Percentiles rank a stretch among this genome's conserved stretches.
Conservation (phyloP, 2,797 vertebrate genomes). For the Cuniculus paca region DNA sequence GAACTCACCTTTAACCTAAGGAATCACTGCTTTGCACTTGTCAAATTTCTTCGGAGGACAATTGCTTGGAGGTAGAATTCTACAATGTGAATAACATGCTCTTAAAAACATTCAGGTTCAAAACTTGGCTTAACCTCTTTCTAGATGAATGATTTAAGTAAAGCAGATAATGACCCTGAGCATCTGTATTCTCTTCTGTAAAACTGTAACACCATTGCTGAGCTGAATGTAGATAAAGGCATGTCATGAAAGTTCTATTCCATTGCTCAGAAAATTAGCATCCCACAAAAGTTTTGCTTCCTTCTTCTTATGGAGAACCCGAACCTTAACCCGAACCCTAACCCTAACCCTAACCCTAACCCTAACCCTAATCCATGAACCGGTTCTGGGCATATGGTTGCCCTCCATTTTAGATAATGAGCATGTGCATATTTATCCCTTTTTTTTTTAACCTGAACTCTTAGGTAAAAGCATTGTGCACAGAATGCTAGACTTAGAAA, state of each 20-base stretch:
- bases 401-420: not conserved
- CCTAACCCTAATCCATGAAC: too few species aligned
- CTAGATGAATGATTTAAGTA: slow-evolving; percentile 6
- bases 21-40: not conserved
- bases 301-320: not conserved
- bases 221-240: not conserved
- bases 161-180: not conserved
- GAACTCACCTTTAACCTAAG: not conserved
- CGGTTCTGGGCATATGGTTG: not conserved
- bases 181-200: not conserved
- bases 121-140: not conserved
- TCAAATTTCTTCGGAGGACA: not conserved
- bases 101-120: not conserved
- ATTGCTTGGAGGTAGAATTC: not conserved
- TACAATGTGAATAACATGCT: not conserved
- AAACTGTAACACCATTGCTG: not conserved
- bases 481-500: not conserved
- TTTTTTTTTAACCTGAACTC: not conserved
- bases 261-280: not conserved
- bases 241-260: not conserved
- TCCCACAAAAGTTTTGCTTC: not conserved
- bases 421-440: not conserved
- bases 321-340: too few species aligned
- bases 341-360: too few species aligned
- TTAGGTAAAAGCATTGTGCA: not conserved